Evolutionary conservation across 2,797 vertebrate genomes (phyloP), one percentile per base, ranked within the genome.

Genomic region (Hippopotamyrus pictus): DNA sequence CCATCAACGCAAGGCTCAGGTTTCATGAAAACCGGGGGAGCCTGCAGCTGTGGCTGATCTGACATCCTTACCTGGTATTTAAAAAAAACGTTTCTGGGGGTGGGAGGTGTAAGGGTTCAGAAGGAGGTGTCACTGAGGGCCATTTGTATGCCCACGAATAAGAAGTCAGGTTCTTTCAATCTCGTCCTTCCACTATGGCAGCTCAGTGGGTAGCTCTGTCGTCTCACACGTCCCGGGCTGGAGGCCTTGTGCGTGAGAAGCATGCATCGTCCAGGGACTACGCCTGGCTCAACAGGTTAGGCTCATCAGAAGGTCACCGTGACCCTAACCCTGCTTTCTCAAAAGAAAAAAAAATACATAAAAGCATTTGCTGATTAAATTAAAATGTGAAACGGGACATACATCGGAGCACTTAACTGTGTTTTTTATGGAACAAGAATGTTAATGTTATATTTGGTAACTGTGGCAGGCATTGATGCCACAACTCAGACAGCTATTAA

Each of bases 1-100:
- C 91, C 88, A 91, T 93, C 91, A 92, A 91, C 91, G 90, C 54
- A 86, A 92, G 91, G 85, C 84, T 79, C 86, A 82, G 46, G 87
- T 92, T 90, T 91, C 91, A 92, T 88, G 90, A 89, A 85, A 86
- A 87, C 90, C 85, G 59, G 76, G 90, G 88, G 90, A 90, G 86
- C 84, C 90, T 79, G 88, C 54, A 85, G 90, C 85, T 91, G 88
- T 88, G 59, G 84, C 51, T 88, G 90, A 86, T 89, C 85, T 48
- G 88, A 91, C 91, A 92, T 51, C 79, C 84, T 90, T 65, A 88
- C 89, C 51, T 89, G 88, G 87, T 51, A 85, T 33, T 88, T 62
- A 48, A 37, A 50, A 37, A 50, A 14, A 3, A 59, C 54, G 41
- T 54, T 73, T n/a, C 0, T 9, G 33, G 33, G 22, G 11, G 22